A percentile compares a stretch with the other conserved stretches of the same genome.
Conservation (phyloP, 2,797 vertebrate genomes). For the Choloepus didactylus region DNA sequence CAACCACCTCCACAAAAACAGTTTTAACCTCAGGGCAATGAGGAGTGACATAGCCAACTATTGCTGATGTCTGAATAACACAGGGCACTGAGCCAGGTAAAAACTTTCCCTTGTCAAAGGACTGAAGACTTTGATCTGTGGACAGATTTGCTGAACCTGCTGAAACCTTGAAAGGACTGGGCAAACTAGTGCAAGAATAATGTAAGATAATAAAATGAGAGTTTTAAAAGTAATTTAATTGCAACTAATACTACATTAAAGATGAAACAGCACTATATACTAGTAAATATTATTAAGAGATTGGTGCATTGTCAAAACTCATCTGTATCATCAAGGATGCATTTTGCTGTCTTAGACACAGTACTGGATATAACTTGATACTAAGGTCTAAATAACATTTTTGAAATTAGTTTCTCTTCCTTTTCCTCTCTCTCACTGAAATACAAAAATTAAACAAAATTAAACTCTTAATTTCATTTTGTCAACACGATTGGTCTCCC, state of each 20-base stretch:
- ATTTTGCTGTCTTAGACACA: constrained; percentile 4
- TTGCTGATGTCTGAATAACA: constrained; percentile 82
- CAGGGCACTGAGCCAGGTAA: constrained; percentile 72
- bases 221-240: constrained; percentile 67
- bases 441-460: constrained; percentile 39
- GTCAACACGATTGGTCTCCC: constrained; percentile 39
- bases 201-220: constrained; percentile 33
- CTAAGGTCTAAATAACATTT: constrained; percentile 47
- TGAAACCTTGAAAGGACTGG: constrained; percentile 68
- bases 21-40: constrained; percentile 83
- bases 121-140: constrained; percentile 28
- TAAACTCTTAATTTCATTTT: constrained; percentile 72
- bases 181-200: constrained; percentile 39
- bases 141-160: constrained; percentile 59
- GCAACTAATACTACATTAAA: constrained; percentile 2
- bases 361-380: not conserved
- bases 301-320: not conserved
- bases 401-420: constrained; percentile 61
- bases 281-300: constrained; percentile 31
- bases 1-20: constrained; percentile 83
- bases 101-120: constrained; percentile 55
- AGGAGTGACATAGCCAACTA: constrained; percentile 73
- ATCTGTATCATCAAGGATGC: constrained; percentile 6
- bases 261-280: constrained; percentile 7
- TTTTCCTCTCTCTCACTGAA: not conserved